Evolutionary conservation across 2,113 vertebrate species (phyloP).

Genomic region (Columba janthina): DNA sequence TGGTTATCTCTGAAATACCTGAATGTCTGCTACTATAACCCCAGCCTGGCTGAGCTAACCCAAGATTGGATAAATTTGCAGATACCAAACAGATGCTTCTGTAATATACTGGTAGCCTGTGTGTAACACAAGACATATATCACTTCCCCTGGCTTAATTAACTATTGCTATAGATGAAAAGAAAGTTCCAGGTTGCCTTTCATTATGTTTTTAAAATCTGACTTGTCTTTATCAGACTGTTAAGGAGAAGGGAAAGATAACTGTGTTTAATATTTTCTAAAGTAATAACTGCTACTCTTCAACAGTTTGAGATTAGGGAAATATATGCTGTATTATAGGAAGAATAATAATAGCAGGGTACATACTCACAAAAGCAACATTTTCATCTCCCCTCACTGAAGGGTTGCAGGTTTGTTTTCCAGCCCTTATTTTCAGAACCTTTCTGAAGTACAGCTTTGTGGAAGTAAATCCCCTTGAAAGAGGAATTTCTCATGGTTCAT

Average conservation of each 20-base stretch:
- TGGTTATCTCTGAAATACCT: neutral
- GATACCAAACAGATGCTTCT: neutral
- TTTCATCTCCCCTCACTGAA: neutral
- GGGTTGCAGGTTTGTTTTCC: neutral
- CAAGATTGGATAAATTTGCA: neutral
- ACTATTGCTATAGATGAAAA: neutral
- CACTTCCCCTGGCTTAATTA: neutral
- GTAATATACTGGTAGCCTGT: neutral
- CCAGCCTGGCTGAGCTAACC: neutral
- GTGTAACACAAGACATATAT: neutral
- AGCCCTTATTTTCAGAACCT: neutral
- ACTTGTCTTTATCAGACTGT: neutral
- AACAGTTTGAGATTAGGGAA: neutral
- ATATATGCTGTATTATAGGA: accelerated
- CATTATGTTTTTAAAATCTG: neutral
- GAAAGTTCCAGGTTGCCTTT: neutral
- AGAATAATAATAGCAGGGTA: neutral
- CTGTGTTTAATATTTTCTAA: neutral
- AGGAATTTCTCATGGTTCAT: neutral
- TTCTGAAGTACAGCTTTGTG: neutral
- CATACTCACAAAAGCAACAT: neutral
- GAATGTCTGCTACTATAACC: neutral
- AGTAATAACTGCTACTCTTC: neutral
- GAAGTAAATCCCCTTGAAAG: neutral
- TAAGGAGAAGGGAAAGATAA: neutral